Percentiles rank a stretch among this genome's conserved stretches.
Evolutionary conservation across 1,140 invertebrate genomes (phyloP).

Genomic region (Anastatus disparis): DNA sequence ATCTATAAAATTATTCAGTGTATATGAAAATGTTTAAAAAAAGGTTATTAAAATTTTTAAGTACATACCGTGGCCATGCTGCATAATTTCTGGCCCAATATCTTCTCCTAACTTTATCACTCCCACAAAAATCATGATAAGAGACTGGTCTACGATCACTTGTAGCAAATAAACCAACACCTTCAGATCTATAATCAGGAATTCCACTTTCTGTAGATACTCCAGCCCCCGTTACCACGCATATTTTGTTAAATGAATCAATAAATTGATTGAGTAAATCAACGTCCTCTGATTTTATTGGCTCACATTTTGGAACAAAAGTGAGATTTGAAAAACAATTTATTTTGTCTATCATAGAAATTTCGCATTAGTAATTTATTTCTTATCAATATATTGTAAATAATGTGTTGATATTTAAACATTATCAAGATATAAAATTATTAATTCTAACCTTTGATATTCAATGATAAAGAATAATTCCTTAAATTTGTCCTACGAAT

Average conservation of each 20-base stretch:
- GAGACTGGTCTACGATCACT: constrained; percentile 85
- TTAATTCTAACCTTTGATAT: too few relatives aligned
- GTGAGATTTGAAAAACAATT: constrained; percentile 55
- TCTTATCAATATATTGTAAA: too few relatives aligned
- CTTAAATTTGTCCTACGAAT: too few relatives aligned
- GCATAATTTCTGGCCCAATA: constrained; percentile 97
- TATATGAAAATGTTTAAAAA: too few relatives aligned
- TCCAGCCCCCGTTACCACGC: constrained; percentile 91
- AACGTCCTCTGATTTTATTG: constrained; percentile 72
- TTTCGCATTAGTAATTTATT: too few relatives aligned
- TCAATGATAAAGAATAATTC: too few relatives aligned
- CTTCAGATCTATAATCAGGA: constrained; percentile 93
- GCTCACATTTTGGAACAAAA: constrained; percentile 80
- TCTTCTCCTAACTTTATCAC: constrained; percentile 75
- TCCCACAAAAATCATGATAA: constrained; percentile 86
- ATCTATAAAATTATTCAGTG: constrained; percentile 63
- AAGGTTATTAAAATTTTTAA: constrained; percentile 36
- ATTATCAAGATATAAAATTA: too few relatives aligned
- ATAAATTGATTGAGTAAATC: constrained; percentile 75
- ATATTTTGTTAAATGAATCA: constrained; percentile 69
- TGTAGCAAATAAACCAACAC: constrained; percentile 90
- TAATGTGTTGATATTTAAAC: too few relatives aligned
- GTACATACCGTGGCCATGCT: constrained; percentile 81
- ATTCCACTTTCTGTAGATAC: constrained; percentile 97
- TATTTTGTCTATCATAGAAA: too few relatives aligned